Conservation (phyloP, 2,113 vertebrate genomes). For the western clawed frog (Xenopus tropicalis) region UCB_Xtro_10.0 CM004446.2:57457501-57458000, state of each 20-base stretch:
- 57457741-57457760: too few species aligned
- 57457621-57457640: constrained; percentile 24
- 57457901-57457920: too few species aligned
- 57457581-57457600: constrained; percentile 32
- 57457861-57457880: too few species aligned
- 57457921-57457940: too few species aligned
- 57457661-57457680: background rate
- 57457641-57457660: constrained; percentile 10
- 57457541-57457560: constrained; percentile 38
- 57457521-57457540: constrained; percentile 24
- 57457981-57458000: too few species aligned
- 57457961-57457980: too few species aligned
- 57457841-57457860: too few species aligned
- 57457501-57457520: constrained; percentile 32
- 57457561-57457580: constrained; percentile 43
- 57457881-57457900: too few species aligned
- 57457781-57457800: too few species aligned
- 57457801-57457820: too few species aligned
- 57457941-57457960: too few species aligned
- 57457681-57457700: background rate
- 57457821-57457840: too few species aligned
- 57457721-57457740: background rate
- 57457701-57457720: constrained; percentile 8
- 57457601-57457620: constrained; percentile 33
- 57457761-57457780: background rate